Evolutionary conservation across 2,113 vertebrate species (phyloP).

Genomic region (Pterophyllum scalare): DNA sequence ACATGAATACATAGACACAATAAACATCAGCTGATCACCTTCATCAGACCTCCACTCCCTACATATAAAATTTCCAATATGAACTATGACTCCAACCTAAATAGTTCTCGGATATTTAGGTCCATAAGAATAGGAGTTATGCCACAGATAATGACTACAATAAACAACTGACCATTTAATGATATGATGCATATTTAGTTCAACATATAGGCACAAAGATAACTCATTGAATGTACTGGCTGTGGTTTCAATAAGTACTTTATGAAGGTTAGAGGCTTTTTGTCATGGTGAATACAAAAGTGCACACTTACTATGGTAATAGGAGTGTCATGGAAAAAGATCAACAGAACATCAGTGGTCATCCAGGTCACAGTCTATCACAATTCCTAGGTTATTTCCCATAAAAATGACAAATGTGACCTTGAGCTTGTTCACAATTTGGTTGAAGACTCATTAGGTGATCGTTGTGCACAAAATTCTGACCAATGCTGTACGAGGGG

Average conservation of each 20-base stretch:
- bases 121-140: not conserved
- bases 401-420: not conserved
- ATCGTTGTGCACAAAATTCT: not conserved
- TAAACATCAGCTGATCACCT: not conserved
- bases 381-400: not conserved
- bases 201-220: not conserved
- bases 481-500: not conserved
- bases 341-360: not conserved
- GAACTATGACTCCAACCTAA: not conserved
- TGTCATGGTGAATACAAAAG: not conserved
- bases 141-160: not conserved
- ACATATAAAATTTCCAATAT: not conserved
- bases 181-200: not conserved
- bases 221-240: not conserved
- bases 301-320: not conserved
- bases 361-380: not conserved
- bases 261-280: not conserved
- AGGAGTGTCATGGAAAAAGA: not conserved
- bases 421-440: not conserved
- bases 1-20: not conserved
- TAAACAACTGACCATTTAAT: not conserved
- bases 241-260: not conserved
- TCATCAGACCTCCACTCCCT: not conserved
- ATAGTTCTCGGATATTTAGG: not conserved
- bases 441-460: not conserved